phyloP scores from a whole-genome alignment of 2,888 invertebrate genomes.

The Pristionchus entomophagus region DNA sequence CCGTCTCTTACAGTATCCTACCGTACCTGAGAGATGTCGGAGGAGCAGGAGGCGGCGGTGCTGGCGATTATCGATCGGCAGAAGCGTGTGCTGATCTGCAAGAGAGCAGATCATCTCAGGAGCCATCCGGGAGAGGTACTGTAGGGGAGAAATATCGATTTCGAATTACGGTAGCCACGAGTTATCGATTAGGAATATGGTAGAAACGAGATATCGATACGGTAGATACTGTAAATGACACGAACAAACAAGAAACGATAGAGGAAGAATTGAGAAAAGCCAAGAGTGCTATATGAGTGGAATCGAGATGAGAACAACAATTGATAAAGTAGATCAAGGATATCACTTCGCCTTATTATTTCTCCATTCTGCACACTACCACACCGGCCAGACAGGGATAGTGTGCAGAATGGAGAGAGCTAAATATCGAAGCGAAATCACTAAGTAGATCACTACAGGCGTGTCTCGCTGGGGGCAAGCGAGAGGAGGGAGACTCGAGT shows the following conservation, averaged over 20 bases:
- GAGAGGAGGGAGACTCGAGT: conserved; percentile 31
- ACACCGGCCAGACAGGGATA: too few species aligned
- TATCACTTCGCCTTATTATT: too few species aligned
- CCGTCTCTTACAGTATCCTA: background rate
- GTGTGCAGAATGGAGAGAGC: background rate
- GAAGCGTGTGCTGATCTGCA: conserved; percentile 37
- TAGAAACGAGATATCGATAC: background rate
- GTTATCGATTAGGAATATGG: background rate
- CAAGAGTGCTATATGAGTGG: too few species aligned
- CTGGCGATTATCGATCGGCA: conserved; percentile 26
- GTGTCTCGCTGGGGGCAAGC: conserved; percentile 39
- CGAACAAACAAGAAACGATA: background rate
- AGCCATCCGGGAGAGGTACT: conserved; percentile 43
- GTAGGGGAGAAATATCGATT: background rate
- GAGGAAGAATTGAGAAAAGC: too few species aligned
- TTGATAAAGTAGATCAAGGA: too few species aligned
- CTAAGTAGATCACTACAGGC: background rate
- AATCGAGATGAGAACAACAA: too few species aligned
- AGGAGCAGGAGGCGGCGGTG: conserved; percentile 10
- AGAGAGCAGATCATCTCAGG: conserved; percentile 17
- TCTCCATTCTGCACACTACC: too few species aligned
- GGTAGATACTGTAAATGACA: background rate
- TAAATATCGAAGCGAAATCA: background rate
- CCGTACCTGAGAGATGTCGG: conserved; percentile 25
- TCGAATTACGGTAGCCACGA: too few species aligned